Evolutionary conservation across 2,797 vertebrate species (phyloP).

Genomic region (Channallabes apus): DNA sequence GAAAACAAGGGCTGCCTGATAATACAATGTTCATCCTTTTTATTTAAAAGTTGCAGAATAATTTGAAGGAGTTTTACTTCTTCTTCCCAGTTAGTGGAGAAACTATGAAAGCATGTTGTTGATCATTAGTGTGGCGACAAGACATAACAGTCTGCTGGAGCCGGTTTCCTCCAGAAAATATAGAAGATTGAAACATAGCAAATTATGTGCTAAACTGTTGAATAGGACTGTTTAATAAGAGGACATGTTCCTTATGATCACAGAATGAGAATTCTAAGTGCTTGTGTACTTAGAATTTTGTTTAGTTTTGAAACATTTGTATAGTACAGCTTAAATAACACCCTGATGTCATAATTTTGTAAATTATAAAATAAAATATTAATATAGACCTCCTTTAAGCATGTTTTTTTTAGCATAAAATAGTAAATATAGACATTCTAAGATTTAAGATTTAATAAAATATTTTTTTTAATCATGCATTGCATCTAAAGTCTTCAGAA

Average conservation of each 20-base stretch:
- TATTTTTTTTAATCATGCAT: not conserved
- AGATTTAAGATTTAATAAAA: not conserved
- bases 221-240: constrained; percentile 25
- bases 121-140: constrained; percentile 31
- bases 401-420: constrained; percentile 6
- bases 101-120: constrained; percentile 17
- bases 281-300: not conserved
- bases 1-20: constrained; percentile 3
- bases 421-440: constrained; percentile 1
- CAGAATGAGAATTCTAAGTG: not conserved
- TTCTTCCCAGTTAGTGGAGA: constrained; percentile 38
- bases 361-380: too few species aligned
- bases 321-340: not conserved
- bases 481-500: not conserved
- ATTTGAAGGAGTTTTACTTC: constrained; percentile 10
- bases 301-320: not conserved
- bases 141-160: not conserved
- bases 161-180: not conserved
- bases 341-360: not conserved
- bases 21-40: not conserved
- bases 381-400: constrained; percentile 1
- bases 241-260: not conserved
- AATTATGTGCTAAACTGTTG: constrained; percentile 31
- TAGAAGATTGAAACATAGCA: constrained; percentile 2
- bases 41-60: constrained; percentile 17